Conservation (phyloP, 2,888 invertebrate genomes). For the Altica lythri region DNA sequence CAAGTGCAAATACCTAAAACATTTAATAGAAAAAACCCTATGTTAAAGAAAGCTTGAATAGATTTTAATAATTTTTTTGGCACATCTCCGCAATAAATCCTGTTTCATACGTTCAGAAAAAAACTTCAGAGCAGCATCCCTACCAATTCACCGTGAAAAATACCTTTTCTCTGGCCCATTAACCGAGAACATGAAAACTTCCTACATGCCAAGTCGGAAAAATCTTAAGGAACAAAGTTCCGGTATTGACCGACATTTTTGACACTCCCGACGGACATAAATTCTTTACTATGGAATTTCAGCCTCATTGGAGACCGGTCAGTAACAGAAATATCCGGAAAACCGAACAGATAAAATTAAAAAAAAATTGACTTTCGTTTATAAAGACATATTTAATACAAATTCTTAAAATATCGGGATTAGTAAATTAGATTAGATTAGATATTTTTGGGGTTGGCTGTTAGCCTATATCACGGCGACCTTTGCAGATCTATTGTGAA, state of each 20-base stretch:
- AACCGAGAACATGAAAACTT: conserved; percentile 44
- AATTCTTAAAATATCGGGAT: too few relatives aligned
- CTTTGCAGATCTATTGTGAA: too few relatives aligned
- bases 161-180: conserved; percentile 43
- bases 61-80: too few relatives aligned
- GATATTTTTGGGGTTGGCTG: too few relatives aligned
- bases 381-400: too few relatives aligned
- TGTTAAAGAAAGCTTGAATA: too few relatives aligned
- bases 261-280: conserved; percentile 29
- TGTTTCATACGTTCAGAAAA: conserved; percentile 13
- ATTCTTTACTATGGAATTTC: conserved; percentile 24
- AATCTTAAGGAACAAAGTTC: conserved; percentile 32
- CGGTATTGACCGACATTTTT: conserved; percentile 32
- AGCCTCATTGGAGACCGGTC: conserved; percentile 7
- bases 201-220: conserved; percentile 46
- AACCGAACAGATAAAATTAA: too few relatives aligned
- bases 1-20: too few relatives aligned
- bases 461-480: too few relatives aligned
- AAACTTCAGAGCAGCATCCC: conserved; percentile 18
- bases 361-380: too few relatives aligned
- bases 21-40: too few relatives aligned
- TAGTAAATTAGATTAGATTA: too few relatives aligned
- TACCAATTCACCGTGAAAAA: conserved; percentile 28
- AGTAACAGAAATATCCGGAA: conserved; percentile 14
- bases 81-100: conserved; percentile 15